Percentiles rank a stretch among this genome's conserved stretches.
phyloP scores from a whole-genome alignment of 2,113 vertebrate genomes.

The Pica pica region DNA sequence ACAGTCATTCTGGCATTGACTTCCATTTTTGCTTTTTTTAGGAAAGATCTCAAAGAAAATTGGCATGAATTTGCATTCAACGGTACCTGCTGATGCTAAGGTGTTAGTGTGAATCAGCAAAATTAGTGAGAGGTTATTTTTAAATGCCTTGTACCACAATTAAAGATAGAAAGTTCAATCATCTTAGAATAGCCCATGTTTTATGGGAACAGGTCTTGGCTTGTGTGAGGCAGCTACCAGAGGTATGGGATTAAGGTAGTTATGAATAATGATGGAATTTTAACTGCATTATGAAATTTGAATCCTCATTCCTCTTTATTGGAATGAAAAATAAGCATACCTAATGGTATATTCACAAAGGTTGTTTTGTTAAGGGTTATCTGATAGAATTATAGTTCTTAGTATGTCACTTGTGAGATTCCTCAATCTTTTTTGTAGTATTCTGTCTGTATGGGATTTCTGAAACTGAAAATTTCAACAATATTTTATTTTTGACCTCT shows the following conservation, averaged over 20 bases:
- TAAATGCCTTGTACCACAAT: background rate
- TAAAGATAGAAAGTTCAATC: background rate
- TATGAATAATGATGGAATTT: background rate
- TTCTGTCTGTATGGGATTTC: background rate
- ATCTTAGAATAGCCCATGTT: background rate
- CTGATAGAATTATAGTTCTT: background rate
- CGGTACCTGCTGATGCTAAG: background rate
- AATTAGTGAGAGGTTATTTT: background rate
- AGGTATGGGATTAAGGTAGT: background rate
- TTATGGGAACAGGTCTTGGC: background rate
- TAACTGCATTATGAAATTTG: background rate
- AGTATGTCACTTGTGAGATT: background rate
- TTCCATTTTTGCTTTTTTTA: slow-evolving; percentile 14
- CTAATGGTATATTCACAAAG: background rate
- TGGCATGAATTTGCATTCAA: slow-evolving; percentile 21
- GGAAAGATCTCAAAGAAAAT: background rate
- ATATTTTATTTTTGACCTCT: background rate
- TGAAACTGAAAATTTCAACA: background rate
- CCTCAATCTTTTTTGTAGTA: rapidly evolving
- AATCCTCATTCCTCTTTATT: background rate
- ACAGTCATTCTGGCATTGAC: background rate
- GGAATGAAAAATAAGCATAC: background rate
- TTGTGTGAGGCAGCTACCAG: background rate
- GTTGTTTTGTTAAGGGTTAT: background rate
- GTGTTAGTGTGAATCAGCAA: slow-evolving; percentile 9